Conservation (phyloP, 1,140 invertebrate species). For the Papilio helenus region DNA sequence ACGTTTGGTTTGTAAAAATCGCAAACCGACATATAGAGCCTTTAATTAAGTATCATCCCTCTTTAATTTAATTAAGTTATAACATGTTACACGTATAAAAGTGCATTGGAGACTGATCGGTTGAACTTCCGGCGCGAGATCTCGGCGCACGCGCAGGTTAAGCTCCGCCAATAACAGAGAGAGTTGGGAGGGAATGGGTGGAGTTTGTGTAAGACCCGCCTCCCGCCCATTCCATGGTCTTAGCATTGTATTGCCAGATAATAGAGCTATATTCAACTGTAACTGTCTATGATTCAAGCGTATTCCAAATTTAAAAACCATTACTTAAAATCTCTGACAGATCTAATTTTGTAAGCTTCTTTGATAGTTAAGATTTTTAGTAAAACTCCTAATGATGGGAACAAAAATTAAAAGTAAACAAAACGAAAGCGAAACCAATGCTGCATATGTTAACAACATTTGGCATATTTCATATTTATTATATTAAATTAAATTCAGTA, state of each 20-base stretch:
- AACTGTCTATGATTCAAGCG: background rate
- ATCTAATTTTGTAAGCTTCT: background rate
- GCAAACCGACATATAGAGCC: background rate
- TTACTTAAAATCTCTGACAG: background rate
- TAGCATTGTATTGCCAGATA: conserved; percentile 16
- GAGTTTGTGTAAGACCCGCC: conserved; percentile 13
- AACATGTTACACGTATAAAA: conserved; percentile 50
- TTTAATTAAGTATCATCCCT: background rate
- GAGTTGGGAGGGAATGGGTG: conserved; percentile 49
- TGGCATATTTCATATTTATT: too few relatives aligned
- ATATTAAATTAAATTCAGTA: too few relatives aligned
- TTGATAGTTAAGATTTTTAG: background rate
- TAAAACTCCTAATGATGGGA: background rate
- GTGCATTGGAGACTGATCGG: conserved; percentile 60
- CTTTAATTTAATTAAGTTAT: conserved; percentile 11
- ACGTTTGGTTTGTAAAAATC: background rate
- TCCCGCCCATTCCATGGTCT: conserved; percentile 23
- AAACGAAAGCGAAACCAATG: background rate
- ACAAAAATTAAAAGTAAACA: background rate
- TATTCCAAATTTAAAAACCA: background rate
- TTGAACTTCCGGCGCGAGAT: conserved; percentile 53
- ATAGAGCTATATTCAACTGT: conserved; percentile 7
- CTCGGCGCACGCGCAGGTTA: conserved; percentile 59
- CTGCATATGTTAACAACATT: too few relatives aligned
- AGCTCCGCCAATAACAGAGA: conserved; percentile 48